Conservation (phyloP, 2,888 invertebrate genomes). For the Sesamia inferens region DNA sequence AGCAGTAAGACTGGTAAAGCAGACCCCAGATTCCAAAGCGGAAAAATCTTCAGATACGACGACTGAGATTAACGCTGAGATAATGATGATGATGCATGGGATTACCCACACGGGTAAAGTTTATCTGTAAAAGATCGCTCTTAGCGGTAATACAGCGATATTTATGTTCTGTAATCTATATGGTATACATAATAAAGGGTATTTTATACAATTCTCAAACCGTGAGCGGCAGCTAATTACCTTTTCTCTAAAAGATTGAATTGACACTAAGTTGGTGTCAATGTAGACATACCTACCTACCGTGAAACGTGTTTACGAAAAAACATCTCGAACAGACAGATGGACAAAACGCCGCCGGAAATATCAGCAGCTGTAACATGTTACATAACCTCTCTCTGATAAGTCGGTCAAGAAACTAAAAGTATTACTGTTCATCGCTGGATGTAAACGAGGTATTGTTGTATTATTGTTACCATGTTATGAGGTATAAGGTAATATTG, state of each 20-base stretch:
- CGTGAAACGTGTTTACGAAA: slow-evolving; percentile 18
- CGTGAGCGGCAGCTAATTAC: not conserved
- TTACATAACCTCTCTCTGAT: slow-evolving; percentile 40
- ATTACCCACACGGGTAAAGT: no score
- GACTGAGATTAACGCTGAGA: no score
- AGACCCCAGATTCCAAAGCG: no score
- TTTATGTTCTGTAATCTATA: no score
- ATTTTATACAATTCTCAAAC: not conserved
- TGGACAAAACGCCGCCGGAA: slow-evolving; percentile 32
- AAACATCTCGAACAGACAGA: slow-evolving; percentile 5
- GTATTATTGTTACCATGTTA: slow-evolving; percentile 3
- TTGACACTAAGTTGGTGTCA: not conserved
- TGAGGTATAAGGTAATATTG: slow-evolving; percentile 7
- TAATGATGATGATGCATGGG: no score
- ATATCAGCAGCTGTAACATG: slow-evolving; percentile 24
- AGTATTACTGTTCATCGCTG: slow-evolving; percentile 15
- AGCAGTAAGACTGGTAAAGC: no score
- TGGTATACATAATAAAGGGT: no score
- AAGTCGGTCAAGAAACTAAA: slow-evolving; percentile 55
- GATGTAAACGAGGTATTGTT: slow-evolving; percentile 33
- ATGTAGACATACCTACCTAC: not conserved
- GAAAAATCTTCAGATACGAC: no score
- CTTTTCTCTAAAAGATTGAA: not conserved
- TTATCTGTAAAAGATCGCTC: no score
- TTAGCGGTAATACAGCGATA: no score